Evolutionary conservation across 2,888 invertebrate genomes (phyloP).

Genomic region (Nomada lathburiana): DNA sequence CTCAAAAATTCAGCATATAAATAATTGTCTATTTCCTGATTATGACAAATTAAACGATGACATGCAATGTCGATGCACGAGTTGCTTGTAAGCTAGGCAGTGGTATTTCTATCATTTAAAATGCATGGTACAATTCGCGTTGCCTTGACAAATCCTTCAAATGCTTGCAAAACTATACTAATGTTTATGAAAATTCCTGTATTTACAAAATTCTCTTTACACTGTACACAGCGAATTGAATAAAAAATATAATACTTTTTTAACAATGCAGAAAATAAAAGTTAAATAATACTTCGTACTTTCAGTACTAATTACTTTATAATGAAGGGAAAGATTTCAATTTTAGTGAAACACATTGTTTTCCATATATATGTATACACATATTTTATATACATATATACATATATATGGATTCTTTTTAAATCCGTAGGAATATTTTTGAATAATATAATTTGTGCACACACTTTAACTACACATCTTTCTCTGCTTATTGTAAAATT

Average conservation of each 20-base stretch:
- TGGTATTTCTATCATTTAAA: conserved; percentile 72
- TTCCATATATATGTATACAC: no score
- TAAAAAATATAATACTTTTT: conserved; percentile 43
- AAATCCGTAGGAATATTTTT: conserved; percentile 51
- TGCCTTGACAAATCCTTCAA: conserved; percentile 55
- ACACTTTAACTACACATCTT: conserved; percentile 24
- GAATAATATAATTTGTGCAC: conserved; percentile 53
- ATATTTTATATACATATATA: no score
- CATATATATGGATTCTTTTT: neutral
- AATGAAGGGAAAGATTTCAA: conserved; percentile 15
- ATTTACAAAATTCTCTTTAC: conserved; percentile 79
- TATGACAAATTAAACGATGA: conserved; percentile 64
- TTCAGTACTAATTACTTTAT: conserved; percentile 34
- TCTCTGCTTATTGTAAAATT: conserved; percentile 26
- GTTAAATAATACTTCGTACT: conserved; percentile 34
- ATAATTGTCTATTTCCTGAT: conserved; percentile 61
- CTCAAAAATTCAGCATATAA: conserved; percentile 54
- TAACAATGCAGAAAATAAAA: conserved; percentile 34
- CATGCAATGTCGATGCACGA: conserved; percentile 70
- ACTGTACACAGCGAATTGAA: conserved; percentile 76
- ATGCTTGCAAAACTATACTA: conserved; percentile 67
- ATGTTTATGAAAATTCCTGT: conserved; percentile 69
- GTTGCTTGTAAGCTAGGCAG: conserved; percentile 76
- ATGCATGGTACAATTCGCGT: conserved; percentile 61
- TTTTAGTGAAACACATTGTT: neutral